Percentiles rank a stretch among this genome's conserved stretches.
Conservation (phyloP, 1,140 invertebrate genomes). For the Trichoplusia ni region DNA sequence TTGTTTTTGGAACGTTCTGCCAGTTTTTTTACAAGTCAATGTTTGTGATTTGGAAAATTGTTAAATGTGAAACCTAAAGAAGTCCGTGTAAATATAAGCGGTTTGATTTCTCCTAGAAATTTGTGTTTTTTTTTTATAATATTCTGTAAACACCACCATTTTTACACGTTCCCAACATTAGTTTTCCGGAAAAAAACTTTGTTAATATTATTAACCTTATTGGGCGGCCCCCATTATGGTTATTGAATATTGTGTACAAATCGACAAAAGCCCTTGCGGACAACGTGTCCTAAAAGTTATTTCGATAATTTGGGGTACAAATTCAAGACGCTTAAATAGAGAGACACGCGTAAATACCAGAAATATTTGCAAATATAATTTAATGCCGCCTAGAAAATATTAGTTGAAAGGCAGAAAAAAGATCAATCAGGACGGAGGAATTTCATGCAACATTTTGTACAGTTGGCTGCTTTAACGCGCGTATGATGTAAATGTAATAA, state of each 20-base stretch:
- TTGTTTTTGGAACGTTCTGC: not conserved
- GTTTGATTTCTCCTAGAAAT: too few relatives aligned
- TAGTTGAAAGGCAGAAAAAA: constrained; percentile 28
- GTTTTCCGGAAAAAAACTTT: too few relatives aligned
- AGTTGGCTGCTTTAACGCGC: constrained; percentile 55
- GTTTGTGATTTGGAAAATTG: not conserved
- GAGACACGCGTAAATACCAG: not conserved
- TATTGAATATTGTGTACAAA: too few relatives aligned
- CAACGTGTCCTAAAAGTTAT: not conserved
- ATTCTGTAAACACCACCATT: too few relatives aligned
- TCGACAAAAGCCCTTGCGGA: too few relatives aligned
- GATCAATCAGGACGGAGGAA: constrained; percentile 42
- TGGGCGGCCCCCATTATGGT: too few relatives aligned
- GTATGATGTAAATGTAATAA: constrained; percentile 66
- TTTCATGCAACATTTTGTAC: constrained; percentile 63
- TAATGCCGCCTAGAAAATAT: constrained; percentile 4
- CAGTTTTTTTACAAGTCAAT: not conserved
- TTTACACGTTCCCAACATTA: too few relatives aligned
- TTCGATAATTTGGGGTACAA: constrained; percentile 2
- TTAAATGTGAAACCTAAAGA: too few relatives aligned
- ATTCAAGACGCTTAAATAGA: constrained; percentile 3
- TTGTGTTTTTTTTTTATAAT: too few relatives aligned
- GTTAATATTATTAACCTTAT: too few relatives aligned
- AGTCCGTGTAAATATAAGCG: too few relatives aligned
- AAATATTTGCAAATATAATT: not conserved